Evolutionary conservation across 2,113 vertebrate genomes (phyloP), one percentile per base, ranked within the genome.

Genomic region (Lates calcarifer): DNA sequence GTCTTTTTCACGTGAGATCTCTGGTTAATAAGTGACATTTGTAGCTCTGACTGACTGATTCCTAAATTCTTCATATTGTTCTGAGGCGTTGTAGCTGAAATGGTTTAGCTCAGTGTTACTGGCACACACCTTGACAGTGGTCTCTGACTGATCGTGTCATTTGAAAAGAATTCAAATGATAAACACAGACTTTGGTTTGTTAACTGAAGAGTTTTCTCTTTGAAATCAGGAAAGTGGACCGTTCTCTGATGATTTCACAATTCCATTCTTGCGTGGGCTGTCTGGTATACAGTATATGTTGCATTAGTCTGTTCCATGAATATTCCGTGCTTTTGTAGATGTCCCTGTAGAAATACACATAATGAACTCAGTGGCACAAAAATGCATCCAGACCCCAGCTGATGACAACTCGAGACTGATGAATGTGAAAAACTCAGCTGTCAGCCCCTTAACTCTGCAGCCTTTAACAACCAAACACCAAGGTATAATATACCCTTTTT

Each of bases 21-120:
- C 15, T 72, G 63, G 87, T 90, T 87, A 89, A 91, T 90, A 12
- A 86, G 41, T 90, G 43, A 86, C 78, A 64, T 35, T 11, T 39
- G 20, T 6, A 45, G 39, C 51, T 2, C 1, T 0, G 39, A 47
- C 31, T 6, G 29, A 61, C 24, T 70, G 22, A 24, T 31, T 28
- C 2, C n/a, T 33, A 3, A 56, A 53, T 33, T 51, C 10, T 58
- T 11, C 15, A 7, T 28, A 4, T 17, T 11, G 39, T 18, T 37
- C 37, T 29, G 7, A 58, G 20, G 26, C 39, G 14, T 61, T 26
- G 33, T 7, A 0, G 4, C 6, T 41, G 45, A 20, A 29, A 28
- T 17, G 12, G 9, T 39, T 56, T 6, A 31, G 6, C 4, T 29
- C 18, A 33, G 11, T 13, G 8, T 47, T 11, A 39, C 2, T 13